Base-by-base conservation (phyloP, 2,888 invertebrate species). In the Lapara coniferarum region DNA sequence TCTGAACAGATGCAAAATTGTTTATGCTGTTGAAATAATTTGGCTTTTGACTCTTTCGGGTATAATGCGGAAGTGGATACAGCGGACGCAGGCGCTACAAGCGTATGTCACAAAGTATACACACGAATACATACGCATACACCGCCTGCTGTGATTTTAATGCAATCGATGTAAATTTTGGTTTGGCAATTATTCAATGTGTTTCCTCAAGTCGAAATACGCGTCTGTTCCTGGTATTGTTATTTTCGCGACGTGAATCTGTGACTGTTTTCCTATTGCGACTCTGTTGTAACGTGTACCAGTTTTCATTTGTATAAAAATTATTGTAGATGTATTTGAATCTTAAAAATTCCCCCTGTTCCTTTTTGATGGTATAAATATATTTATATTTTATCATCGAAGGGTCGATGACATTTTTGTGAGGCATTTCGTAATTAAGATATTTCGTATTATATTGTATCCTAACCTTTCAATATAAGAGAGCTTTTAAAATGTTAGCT, bases 401-500 rank as follows among this genome's bases (percentile, higher is more conserved):
- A 37, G 8, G 8, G 37, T 37, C 37, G 7, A 37, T 37, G 59
- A 10, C n/a, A 44, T 7, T 58, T n/a, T 63, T 25, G 12, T 2
- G 13, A n/a, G 5, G 2, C 30, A 16, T 52, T 52, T 52, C 14
- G 30, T 13, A 12, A 7, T 49, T 12, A 7, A 63, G 19, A 13
- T 7, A 52, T 16, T 68, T 59, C 51, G 30, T 37, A n/a, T 51
- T 30, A 37, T 37, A 16, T 58, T 37, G n/a, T n/a, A 14, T 51
- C 10, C 16, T 49, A 58, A 12, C 58, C 13, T 51, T 58, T 58
- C 13, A 37, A 16, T 51, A 30, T 30, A 58, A 68, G 14, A 37
- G 25, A 51, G 68, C 58, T 68, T 37, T 68, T 37, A 51, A 68
- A 68, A 37, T 58, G 58, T 51, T 68, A 52, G 37, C 16, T 58